Conservation (phyloP, 2,797 vertebrate genomes). For the Chelon labrosus region DNA sequence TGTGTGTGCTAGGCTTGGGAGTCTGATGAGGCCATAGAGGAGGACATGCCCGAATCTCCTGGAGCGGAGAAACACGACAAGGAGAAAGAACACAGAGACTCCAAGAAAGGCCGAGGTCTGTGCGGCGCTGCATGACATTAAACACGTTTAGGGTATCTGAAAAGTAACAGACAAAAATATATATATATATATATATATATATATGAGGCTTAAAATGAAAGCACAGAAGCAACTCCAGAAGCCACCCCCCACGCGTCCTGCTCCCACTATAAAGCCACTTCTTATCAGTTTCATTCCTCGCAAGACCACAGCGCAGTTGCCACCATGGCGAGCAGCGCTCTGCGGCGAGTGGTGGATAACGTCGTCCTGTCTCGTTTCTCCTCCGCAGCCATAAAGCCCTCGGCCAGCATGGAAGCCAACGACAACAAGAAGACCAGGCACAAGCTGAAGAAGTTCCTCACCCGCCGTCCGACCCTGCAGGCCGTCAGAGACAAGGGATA, state of each 20-base stretch:
- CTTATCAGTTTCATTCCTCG: conserved; percentile 17
- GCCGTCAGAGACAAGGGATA: conserved; percentile 97
- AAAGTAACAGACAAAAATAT: no score
- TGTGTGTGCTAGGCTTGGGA: conserved; percentile 85
- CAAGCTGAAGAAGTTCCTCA: conserved; percentile 98
- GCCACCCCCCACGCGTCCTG: no score
- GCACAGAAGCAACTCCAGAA: neutral
- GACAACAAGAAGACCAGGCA: conserved; percentile 97
- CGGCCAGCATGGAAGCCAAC: conserved; percentile 88
- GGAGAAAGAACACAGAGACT: conserved; percentile 93
- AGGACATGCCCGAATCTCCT: conserved; percentile 94
- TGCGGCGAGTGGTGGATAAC: conserved; percentile 42
- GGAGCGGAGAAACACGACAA: conserved; percentile 92
- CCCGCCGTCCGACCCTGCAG: conserved; percentile 94
- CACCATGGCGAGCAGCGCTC: conserved; percentile 27
- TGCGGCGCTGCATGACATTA: no score
- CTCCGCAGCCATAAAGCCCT: conserved; percentile 87
- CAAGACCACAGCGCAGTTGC: neutral
- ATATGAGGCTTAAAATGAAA: conserved; percentile 1
- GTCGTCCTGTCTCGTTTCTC: conserved; percentile 27
- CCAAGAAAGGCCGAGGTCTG: conserved; percentile 91
- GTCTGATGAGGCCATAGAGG: conserved; percentile 91
- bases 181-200: no score
- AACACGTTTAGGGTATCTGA: no score
- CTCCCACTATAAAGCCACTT: neutral